phyloP scores from a whole-genome alignment of 2,888 invertebrate genomes.

The Sabellastarte sp. region DNA sequence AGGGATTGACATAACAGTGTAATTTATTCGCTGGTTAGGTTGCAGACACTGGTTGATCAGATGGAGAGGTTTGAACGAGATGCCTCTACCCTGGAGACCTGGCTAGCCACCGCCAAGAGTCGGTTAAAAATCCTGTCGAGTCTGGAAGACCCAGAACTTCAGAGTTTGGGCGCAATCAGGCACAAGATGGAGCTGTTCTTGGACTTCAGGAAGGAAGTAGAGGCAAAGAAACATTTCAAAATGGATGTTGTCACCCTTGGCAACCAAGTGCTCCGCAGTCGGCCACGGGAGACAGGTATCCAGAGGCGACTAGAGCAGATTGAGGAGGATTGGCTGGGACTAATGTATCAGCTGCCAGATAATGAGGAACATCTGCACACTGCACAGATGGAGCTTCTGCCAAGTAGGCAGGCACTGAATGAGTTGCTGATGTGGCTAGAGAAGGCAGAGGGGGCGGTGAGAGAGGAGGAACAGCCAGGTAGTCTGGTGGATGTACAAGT shows the following conservation, averaged over 20 bases:
- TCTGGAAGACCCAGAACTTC: conserved; percentile 40
- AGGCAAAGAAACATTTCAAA: conserved; percentile 44
- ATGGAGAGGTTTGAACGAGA: conserved; percentile 50
- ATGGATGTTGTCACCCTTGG: conserved; percentile 43
- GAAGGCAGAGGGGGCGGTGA: conserved; percentile 38
- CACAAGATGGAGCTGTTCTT: conserved; percentile 49
- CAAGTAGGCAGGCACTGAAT: conserved; percentile 51
- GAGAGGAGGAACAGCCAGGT: conserved; percentile 38
- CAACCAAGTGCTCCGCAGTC: conserved; percentile 40
- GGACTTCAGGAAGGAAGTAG: conserved; percentile 54
- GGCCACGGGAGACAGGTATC: conserved; percentile 39
- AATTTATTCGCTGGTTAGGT: no score
- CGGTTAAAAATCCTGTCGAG: conserved; percentile 37
- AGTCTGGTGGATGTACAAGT: conserved; percentile 45
- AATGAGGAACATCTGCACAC: conserved; percentile 48
- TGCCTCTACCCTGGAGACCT: conserved; percentile 42
- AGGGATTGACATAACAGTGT: no score
- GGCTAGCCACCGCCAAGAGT: conserved; percentile 45
- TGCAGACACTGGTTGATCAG: conserved; percentile 48
- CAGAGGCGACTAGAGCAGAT: conserved; percentile 37
- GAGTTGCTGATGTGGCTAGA: conserved; percentile 51
- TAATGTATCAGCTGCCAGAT: conserved; percentile 42
- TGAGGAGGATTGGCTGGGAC: conserved; percentile 46
- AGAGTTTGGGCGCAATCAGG: conserved; percentile 43
- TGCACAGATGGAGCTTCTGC: conserved; percentile 55